Evolutionary conservation across 2,888 invertebrate genomes (phyloP).

Genomic region (Dynastes tityus): DNA sequence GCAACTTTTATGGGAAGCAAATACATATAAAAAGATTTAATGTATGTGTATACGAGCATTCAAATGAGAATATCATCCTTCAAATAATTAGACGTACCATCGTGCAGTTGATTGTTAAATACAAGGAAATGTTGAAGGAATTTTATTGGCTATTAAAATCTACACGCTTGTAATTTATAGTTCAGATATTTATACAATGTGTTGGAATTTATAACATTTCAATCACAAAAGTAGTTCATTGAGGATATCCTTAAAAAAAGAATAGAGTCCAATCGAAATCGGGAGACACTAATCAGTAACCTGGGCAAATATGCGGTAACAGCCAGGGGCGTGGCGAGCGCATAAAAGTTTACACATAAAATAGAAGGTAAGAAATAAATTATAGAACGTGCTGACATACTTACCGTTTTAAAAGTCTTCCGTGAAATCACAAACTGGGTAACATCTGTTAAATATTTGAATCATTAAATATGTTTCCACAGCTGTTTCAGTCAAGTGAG

Average conservation of each 20-base stretch:
- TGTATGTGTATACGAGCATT: constrained; percentile 2
- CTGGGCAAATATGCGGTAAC: no score
- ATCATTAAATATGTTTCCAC: no score
- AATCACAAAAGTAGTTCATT: neutral
- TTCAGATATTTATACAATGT: neutral
- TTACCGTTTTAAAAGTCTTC: no score
- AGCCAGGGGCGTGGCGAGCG: no score
- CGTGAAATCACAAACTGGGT: no score
- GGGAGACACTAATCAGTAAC: no score
- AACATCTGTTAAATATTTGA: no score
- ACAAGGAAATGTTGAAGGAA: neutral
- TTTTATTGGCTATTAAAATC: constrained; percentile 11
- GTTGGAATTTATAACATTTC: neutral
- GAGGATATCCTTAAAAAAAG: neutral
- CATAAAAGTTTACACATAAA: no score
- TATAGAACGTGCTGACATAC: no score
- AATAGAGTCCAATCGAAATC: neutral
- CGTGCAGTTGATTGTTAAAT: no score
- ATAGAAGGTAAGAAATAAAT: no score
- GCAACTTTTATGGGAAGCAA: constrained; percentile 22
- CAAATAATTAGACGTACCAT: constrained; percentile 6
- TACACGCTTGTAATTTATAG: neutral
- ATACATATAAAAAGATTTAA: neutral
- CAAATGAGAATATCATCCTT: constrained; percentile 21
- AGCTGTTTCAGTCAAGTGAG: no score